phyloP scores from a whole-genome alignment of 2,888 invertebrate genomes.

The Cheiracanthium punctorium region DNA sequence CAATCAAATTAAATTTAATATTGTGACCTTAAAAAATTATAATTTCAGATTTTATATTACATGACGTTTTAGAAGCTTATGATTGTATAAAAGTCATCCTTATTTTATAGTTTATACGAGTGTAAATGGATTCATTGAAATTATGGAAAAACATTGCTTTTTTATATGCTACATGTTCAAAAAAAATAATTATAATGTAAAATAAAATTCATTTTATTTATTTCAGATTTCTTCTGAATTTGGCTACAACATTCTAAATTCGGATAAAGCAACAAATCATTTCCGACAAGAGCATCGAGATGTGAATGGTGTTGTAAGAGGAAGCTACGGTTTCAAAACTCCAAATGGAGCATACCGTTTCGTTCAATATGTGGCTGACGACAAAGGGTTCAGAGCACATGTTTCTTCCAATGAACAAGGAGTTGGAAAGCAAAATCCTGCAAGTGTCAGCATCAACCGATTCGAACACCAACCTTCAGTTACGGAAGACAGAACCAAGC shows the following conservation, averaged over 20 bases:
- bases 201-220: background rate
- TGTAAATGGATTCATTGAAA: no score
- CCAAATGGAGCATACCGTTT: constrained; percentile 34
- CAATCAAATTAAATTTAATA: no score
- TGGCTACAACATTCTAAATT: constrained; percentile 24
- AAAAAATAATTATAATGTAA: no score
- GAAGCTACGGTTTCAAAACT: constrained; percentile 57
- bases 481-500: background rate
- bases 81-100: no score
- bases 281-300: constrained; percentile 59
- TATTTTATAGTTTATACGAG: no score
- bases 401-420: constrained; percentile 54
- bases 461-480: background rate
- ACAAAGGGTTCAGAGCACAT: constrained; percentile 54
- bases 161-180: no score
- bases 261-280: constrained; percentile 23
- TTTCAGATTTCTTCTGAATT: constrained; percentile 45
- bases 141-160: no score
- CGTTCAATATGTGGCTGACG: constrained; percentile 54
- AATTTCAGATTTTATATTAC: no score
- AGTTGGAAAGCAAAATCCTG: constrained; percentile 48
- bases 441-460: constrained; percentile 30
- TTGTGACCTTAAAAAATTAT: no score
- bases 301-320: constrained; percentile 48
- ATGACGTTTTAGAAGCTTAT: no score